Conservation (phyloP, 2,113 vertebrate genomes). For the Phylloscopus whistleri region DNA sequence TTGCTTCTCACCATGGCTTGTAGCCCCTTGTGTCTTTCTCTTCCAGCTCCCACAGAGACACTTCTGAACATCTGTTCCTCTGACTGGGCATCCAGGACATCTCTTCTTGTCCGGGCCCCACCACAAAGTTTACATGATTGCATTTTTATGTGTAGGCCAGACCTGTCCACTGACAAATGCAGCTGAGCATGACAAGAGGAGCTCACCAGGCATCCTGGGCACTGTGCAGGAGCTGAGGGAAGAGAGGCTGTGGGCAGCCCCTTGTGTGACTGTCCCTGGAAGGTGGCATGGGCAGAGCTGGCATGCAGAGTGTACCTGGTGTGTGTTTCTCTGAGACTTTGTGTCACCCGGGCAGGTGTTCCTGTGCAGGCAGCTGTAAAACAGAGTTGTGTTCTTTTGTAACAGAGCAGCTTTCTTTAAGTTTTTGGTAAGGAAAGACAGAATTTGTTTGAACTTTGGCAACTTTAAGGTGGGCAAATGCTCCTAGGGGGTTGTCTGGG, state of each 20-base stretch:
- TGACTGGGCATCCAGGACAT: not conserved
- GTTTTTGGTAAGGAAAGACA: not conserved
- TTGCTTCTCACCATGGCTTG: not conserved
- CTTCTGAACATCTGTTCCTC: not conserved
- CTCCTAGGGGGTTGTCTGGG: not conserved
- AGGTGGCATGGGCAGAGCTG: not conserved
- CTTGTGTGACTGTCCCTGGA: not conserved
- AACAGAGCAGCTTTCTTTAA: not conserved
- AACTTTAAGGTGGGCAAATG: not conserved
- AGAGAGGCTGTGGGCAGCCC: not conserved
- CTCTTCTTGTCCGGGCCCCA: not conserved
- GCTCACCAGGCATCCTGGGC: not conserved
- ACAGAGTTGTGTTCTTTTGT: not conserved
- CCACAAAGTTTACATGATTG: not conserved
- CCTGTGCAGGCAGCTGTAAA: not conserved
- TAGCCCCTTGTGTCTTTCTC: not conserved
- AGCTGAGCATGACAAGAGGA: not conserved
- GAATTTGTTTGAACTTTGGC: not conserved
- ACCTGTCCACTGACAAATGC: not conserved
- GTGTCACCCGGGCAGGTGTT: not conserved
- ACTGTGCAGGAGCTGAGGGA: not conserved
- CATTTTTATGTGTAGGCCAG: not conserved
- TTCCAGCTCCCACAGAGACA: not conserved
- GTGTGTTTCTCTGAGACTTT: not conserved
- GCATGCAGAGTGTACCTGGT: accelerated